Conservation (phyloP, 2,888 invertebrate species). For the Epirrita christyi region DNA sequence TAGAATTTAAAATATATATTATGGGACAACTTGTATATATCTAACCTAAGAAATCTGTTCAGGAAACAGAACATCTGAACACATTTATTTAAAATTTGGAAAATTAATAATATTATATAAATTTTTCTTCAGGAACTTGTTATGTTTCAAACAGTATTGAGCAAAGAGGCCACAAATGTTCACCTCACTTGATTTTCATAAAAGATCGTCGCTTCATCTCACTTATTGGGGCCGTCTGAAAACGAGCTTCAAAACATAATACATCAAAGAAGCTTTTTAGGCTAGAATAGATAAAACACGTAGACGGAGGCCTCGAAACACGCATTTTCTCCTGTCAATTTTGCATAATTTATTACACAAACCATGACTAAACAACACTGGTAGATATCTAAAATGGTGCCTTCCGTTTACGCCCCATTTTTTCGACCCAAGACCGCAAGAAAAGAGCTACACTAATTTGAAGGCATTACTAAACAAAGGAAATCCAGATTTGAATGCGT, state of each 20-base stretch:
- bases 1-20: no score
- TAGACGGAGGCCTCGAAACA: conserved; percentile 49
- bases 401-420: conserved; percentile 43
- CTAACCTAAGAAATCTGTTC: no score
- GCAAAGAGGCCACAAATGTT: not conserved
- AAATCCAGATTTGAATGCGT: conserved; percentile 60
- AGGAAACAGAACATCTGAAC: no score
- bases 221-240: conserved; percentile 16
- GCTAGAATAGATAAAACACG: conserved; percentile 49
- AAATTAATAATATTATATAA: no score
- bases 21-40: no score
- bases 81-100: no score
- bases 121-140: no score
- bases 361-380: conserved; percentile 56
- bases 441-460: conserved; percentile 42
- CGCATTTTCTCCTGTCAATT: conserved; percentile 55
- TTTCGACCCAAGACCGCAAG: conserved; percentile 33
- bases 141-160: not conserved
- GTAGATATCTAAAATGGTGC: conserved; percentile 43
- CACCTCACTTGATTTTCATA: conserved; percentile 19
- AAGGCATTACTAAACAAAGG: conserved; percentile 55
- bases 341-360: conserved; percentile 60
- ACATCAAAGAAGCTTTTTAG: conserved; percentile 43
- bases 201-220: conserved; percentile 15
- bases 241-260: conserved; percentile 30